A percentile compares a stretch with the other conserved stretches of the same genome.
phyloP scores from a whole-genome alignment of 1,140 invertebrate species.

The Drosophila saltans region DNA sequence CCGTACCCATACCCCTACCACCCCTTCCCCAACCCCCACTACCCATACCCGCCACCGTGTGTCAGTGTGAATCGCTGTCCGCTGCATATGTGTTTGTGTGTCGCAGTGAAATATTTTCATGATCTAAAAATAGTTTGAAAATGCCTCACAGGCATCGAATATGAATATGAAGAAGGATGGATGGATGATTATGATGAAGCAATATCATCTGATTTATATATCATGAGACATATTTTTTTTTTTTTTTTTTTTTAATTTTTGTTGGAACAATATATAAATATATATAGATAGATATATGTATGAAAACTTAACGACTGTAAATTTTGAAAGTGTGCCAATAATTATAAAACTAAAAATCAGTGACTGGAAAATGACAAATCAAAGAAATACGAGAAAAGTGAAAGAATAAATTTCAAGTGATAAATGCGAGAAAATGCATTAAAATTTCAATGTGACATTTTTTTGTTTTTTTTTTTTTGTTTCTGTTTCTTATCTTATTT shows the following conservation, averaged over 20 bases:
- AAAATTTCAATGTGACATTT: slow-evolving; percentile 32
- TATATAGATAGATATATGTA: slow-evolving; percentile 24
- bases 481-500: slow-evolving; percentile 1
- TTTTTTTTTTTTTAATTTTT: background rate
- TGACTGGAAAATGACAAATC: slow-evolving; percentile 31
- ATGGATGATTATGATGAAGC: slow-evolving; percentile 42
- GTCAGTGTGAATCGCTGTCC: slow-evolving; percentile 28
- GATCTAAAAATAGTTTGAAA: slow-evolving; percentile 68
- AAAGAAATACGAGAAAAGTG: slow-evolving; percentile 36
- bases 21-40: slow-evolving; percentile 1
- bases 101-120: slow-evolving; percentile 69
- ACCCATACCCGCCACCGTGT: slow-evolving; percentile 15
- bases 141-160: slow-evolving; percentile 64
- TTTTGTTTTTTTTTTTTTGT: slow-evolving; percentile 19
- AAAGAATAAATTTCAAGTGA: slow-evolving; percentile 42
- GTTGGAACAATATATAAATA: slow-evolving; percentile 11
- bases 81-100: slow-evolving; percentile 60
- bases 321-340: slow-evolving; percentile 14
- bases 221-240: slow-evolving; percentile 19
- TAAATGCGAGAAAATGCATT: slow-evolving; percentile 36
- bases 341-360: slow-evolving; percentile 33
- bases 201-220: slow-evolving; percentile 51
- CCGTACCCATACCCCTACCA: background rate
- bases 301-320: slow-evolving; percentile 22
- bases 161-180: slow-evolving; percentile 75